Evolutionary conservation across 2,113 vertebrate species (phyloP).

Genomic region (Lagopus muta): DNA sequence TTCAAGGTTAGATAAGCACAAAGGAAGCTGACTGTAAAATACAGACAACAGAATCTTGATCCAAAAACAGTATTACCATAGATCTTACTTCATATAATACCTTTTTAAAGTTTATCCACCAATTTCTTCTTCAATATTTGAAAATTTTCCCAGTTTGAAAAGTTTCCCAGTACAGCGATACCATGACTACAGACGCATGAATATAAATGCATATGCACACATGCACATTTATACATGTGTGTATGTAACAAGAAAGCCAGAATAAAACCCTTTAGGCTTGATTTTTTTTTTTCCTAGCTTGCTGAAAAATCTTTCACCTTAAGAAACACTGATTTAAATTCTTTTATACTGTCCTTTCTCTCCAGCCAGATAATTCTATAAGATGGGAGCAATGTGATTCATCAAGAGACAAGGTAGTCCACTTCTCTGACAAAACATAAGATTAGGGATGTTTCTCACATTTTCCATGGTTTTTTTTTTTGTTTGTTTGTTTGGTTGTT

Average conservation of each 20-base stretch:
- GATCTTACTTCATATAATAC: neutral
- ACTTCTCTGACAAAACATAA: neutral
- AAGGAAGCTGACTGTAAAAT: neutral
- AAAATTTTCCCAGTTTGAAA: neutral
- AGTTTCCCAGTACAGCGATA: neutral
- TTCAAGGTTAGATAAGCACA: slow-evolving; percentile 38
- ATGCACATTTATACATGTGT: fast-evolving
- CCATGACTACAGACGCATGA: neutral
- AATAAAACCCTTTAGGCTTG: neutral
- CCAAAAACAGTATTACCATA: neutral
- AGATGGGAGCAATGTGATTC: neutral
- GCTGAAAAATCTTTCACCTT: neutral
- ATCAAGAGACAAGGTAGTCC: neutral
- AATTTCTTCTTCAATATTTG: neutral
- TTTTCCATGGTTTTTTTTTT: neutral
- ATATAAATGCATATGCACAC: neutral
- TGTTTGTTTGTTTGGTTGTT: neutral
- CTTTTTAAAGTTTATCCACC: neutral
- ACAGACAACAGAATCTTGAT: neutral
- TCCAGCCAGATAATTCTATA: neutral
- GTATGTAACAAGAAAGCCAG: neutral
- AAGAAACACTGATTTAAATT: neutral
- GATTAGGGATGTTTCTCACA: neutral
- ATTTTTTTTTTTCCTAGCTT: neutral
- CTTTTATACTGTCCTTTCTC: neutral